A percentile compares a stretch with the other conserved stretches of the same genome.
Evolutionary conservation across 1,140 invertebrate genomes (phyloP).

Genomic region (Rhopalosiphum maidis): DNA sequence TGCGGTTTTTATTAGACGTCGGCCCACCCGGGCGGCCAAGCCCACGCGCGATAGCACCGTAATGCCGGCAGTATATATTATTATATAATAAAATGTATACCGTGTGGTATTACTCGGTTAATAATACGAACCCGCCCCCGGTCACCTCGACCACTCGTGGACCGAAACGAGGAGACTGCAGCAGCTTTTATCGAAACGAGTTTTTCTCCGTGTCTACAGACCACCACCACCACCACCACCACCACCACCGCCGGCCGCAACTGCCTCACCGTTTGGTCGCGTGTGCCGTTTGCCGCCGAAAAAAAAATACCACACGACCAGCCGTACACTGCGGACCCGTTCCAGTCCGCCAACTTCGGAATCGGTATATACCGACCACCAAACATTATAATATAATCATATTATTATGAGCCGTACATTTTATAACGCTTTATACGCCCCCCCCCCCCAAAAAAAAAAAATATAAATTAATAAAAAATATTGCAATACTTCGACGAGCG

Average conservation of each 20-base stretch:
- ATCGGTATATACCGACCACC: neutral
- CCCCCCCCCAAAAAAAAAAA: too few relatives aligned
- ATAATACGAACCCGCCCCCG: neutral
- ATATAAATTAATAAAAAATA: too few relatives aligned
- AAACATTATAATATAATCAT: neutral
- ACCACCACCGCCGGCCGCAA: too few relatives aligned
- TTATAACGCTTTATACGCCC: neutral
- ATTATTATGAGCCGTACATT: neutral
- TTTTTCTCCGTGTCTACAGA: neutral
- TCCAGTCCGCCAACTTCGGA: neutral
- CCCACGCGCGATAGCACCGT: neutral
- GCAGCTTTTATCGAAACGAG: neutral
- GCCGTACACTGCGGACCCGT: neutral
- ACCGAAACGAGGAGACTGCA: neutral
- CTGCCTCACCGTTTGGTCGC: neutral
- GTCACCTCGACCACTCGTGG: neutral
- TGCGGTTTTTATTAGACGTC: neutral
- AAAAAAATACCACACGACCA: neutral
- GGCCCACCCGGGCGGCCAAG: neutral
- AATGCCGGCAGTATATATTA: neutral
- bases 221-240: too few relatives aligned
- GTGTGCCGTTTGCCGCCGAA: neutral
- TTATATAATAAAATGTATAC: slow-evolving; percentile 6
- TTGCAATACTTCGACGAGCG: neutral
- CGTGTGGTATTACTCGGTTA: neutral